phyloP scores from a whole-genome alignment of 2,888 invertebrate species.

The Dromius quadrimaculatus region DNA sequence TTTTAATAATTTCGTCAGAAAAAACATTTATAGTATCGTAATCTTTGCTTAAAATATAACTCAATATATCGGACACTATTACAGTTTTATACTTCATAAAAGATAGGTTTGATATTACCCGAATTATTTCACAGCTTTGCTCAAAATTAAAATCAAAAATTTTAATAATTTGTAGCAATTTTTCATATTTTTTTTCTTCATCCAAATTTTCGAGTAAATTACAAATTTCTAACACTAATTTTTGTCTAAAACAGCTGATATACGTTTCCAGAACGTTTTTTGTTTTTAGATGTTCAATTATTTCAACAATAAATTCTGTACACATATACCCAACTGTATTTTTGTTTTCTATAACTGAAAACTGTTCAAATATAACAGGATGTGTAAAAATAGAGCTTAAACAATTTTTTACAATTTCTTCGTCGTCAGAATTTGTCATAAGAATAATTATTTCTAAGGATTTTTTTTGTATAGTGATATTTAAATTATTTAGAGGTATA shows the following conservation, averaged over 20 bases:
- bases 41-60: slow-evolving; percentile 66
- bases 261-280: slow-evolving; percentile 58
- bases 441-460: slow-evolving; percentile 57
- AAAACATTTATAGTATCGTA: slow-evolving; percentile 61
- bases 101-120: slow-evolving; percentile 64
- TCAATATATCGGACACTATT: slow-evolving; percentile 68
- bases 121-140: slow-evolving; percentile 67
- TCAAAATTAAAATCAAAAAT: slow-evolving; percentile 62
- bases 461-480: slow-evolving; percentile 56
- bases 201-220: slow-evolving; percentile 67
- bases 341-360: slow-evolving; percentile 62
- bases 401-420: slow-evolving; percentile 57
- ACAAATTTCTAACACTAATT: slow-evolving; percentile 66
- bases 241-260: slow-evolving; percentile 70
- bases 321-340: slow-evolving; percentile 58
- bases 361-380: slow-evolving; percentile 64
- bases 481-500: slow-evolving; percentile 55
- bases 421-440: slow-evolving; percentile 58
- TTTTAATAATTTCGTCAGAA: slow-evolving; percentile 64
- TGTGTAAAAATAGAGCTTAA: slow-evolving; percentile 64
- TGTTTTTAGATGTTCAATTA: slow-evolving; percentile 55
- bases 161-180: slow-evolving; percentile 67
- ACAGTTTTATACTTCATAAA: slow-evolving; percentile 66
- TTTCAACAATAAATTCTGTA: slow-evolving; percentile 61
- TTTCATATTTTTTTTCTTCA: slow-evolving; percentile 64